Evolutionary conservation across 2,797 vertebrate genomes (phyloP), one percentile per base, ranked within the genome.

Genomic region (Muraenolepis orangiensis): DNA sequence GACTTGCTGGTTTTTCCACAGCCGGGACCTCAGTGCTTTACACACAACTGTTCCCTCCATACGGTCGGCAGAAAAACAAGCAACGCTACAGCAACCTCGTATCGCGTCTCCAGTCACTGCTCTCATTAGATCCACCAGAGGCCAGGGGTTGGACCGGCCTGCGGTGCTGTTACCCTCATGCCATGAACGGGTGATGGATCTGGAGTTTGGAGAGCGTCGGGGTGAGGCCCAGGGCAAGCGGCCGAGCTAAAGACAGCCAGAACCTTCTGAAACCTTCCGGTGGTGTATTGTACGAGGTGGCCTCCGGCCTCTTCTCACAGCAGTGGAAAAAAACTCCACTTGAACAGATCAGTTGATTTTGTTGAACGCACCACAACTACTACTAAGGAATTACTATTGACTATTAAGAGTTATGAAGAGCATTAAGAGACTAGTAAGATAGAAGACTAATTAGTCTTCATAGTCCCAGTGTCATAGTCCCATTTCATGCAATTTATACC

Each of bases 1-100:
- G 14, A 51, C 70, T 20, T n/a, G 20, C 46, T 8, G 46, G n/a
- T 51, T n/a, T 51, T n/a, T 51, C 20, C 46, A n/a, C 46, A 1
- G 40, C 77, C 30, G 1, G 76, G 40, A 80, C 74, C 8, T 61
- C 66, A 71, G 67, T 57, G 20, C 34, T n/a, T n/a, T n/a, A n/a
- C 71, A 32, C 12, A 70, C 72, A 23, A 18, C 8, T 11, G 31
- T 18, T 16, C 46, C 38, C 11, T 32, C 42, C 73, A 71, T 61
- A 32, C n/a, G 72, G 32, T 61, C 20, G 38, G 26, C 23, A 32
- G 14, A 8, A 66, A 72, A 67, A n/a, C n/a, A 23, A 74, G 72
- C 42, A 70, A 32, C 40, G 32, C 61, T 31, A n/a, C n/a, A 8
- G 51, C 28, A 0, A 72, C 70, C 29, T 74, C n/a, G 3, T 18